Conservation (phyloP, 2,888 invertebrate genomes). For the Rhodophaea formosa region DNA sequence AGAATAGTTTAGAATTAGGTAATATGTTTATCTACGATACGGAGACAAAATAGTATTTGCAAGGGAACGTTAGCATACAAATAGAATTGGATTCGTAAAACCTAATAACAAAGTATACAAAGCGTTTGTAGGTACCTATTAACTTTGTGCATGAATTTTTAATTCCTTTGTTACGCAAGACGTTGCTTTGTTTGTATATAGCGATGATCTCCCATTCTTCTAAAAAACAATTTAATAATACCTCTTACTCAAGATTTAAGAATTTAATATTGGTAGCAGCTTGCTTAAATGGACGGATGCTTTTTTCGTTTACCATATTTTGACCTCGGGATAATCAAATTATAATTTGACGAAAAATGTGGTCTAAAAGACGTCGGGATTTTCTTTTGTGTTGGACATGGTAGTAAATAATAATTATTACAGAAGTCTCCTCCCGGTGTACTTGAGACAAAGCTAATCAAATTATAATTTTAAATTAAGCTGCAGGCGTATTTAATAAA, state of each 20-base stretch:
- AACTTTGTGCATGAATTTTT: neutral
- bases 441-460: conserved; percentile 50
- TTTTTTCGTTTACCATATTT: conserved; percentile 63
- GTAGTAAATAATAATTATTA: conserved; percentile 50
- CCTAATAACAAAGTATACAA: neutral
- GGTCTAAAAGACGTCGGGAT: conserved; percentile 30
- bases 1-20: neutral
- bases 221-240: conserved; percentile 45
- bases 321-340: conserved; percentile 58
- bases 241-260: conserved; percentile 54
- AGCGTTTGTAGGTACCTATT: neutral
- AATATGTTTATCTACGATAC: no score
- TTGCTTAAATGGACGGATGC: conserved; percentile 62
- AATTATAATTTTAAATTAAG: conserved; percentile 51
- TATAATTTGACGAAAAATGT: conserved; percentile 53
- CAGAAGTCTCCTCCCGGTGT: conserved; percentile 37
- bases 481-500: conserved; percentile 39
- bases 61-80: neutral
- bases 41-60: neutral
- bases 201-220: conserved; percentile 19
- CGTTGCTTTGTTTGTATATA: conserved; percentile 18
- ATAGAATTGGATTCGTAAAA: neutral
- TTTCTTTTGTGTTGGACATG: conserved; percentile 36
- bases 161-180: conserved; percentile 2
- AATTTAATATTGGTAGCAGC: conserved; percentile 72